Conservation (phyloP, 2,113 vertebrate genomes). For the Tychaedon coryphoeus region DNA sequence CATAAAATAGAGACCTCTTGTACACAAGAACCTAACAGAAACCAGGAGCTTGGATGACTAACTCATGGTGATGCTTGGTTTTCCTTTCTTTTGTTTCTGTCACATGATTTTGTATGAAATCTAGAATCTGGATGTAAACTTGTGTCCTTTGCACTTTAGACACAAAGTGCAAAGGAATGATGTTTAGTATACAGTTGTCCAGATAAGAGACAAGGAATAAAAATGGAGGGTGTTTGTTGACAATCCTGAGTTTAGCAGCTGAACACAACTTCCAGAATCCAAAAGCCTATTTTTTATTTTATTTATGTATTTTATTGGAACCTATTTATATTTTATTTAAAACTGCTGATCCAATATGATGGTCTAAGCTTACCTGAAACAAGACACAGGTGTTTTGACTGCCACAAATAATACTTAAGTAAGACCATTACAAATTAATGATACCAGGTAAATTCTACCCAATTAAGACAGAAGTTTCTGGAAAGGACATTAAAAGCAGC, state of each 20-base stretch:
- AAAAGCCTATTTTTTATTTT: neutral
- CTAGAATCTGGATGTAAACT: neutral
- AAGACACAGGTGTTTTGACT: neutral
- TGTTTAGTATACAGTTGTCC: neutral
- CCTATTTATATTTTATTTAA: neutral
- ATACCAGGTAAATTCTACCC: neutral
- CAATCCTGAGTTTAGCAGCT: neutral
- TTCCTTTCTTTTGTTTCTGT: neutral
- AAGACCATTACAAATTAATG: neutral
- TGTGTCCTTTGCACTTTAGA: neutral
- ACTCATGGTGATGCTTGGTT: accelerated
- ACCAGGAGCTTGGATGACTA: neutral
- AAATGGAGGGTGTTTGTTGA: neutral
- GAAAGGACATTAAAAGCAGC: neutral
- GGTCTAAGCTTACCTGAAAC: neutral
- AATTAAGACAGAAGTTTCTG: neutral
- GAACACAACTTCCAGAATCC: neutral
- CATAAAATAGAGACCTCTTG: neutral
- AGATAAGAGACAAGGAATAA: accelerated
- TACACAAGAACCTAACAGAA: neutral
- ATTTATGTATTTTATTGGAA: neutral
- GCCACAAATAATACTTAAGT: neutral
- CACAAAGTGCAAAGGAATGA: neutral
- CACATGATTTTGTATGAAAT: neutral
- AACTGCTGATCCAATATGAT: neutral